Evolutionary conservation across 2,888 invertebrate genomes (phyloP).

Genomic region (Zygogramma bicolorata): DNA sequence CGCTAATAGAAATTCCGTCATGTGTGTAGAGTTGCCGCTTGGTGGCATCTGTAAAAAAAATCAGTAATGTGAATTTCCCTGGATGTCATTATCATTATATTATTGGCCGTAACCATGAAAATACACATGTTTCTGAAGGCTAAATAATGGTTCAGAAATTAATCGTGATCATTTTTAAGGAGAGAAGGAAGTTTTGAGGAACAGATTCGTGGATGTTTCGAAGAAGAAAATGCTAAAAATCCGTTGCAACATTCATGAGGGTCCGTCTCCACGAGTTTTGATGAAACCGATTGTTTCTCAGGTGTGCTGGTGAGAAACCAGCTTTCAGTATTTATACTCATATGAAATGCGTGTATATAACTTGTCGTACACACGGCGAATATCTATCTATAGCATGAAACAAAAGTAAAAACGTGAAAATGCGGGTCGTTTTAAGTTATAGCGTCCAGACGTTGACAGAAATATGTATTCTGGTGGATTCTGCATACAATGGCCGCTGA

Average conservation of each 20-base stretch:
- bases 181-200: too few relatives aligned
- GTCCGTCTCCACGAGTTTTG: background rate
- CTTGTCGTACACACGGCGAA: conserved; percentile 32
- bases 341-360: conserved; percentile 36
- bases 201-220: too few relatives aligned
- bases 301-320: conserved; percentile 12
- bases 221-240: too few relatives aligned
- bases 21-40: too few relatives aligned
- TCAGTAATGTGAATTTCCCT: too few relatives aligned
- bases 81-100: too few relatives aligned
- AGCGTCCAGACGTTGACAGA: conserved; percentile 56
- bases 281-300: conserved; percentile 21
- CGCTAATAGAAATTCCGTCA: too few relatives aligned
- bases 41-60: too few relatives aligned
- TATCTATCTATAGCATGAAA: conserved; percentile 35
- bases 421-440: conserved; percentile 49
- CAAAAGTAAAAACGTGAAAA: conserved; percentile 42
- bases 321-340: conserved; percentile 20
- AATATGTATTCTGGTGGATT: conserved; percentile 60
- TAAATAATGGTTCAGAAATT: too few relatives aligned
- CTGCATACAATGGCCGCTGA: conserved; percentile 64
- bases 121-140: too few relatives aligned
- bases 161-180: too few relatives aligned
- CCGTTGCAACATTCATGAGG: conserved; percentile 7
- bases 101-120: too few relatives aligned